phyloP scores from a whole-genome alignment of 1,140 invertebrate species.

The Probaryconus sp. region DNA sequence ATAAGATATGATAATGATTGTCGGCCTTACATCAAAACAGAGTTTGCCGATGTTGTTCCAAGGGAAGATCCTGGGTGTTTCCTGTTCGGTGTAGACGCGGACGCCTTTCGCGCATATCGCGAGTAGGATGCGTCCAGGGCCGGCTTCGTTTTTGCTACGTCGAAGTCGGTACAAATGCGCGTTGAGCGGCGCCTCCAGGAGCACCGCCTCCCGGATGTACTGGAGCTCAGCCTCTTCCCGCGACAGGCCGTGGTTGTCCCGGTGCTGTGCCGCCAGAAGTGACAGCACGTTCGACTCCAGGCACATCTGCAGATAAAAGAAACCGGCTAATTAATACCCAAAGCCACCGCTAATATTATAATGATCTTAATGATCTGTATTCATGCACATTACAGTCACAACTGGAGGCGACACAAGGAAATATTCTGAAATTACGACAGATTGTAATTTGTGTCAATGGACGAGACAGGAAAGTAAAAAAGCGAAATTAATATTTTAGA shows the following conservation, averaged over 20 bases:
- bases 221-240: slow-evolving; percentile 88
- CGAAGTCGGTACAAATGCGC: slow-evolving; percentile 93
- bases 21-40: slow-evolving; percentile 92
- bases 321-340: slow-evolving; percentile 1
- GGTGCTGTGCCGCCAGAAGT: slow-evolving; percentile 81
- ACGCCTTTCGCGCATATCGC: slow-evolving; percentile 92
- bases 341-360: slow-evolving; percentile 12
- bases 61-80: slow-evolving; percentile 86
- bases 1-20: neutral
- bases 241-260: slow-evolving; percentile 86
- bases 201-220: slow-evolving; percentile 93
- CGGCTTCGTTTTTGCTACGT: slow-evolving; percentile 87
- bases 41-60: slow-evolving; percentile 96
- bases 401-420: no score
- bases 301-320: slow-evolving; percentile 72
- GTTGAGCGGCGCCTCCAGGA: slow-evolving; percentile 91
- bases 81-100: slow-evolving; percentile 86
- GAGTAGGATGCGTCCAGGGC: slow-evolving; percentile 86
- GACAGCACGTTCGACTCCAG: slow-evolving; percentile 80
- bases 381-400: slow-evolving; percentile 7
- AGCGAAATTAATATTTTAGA: neutral
- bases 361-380: slow-evolving; percentile 16
- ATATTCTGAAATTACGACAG: neutral
- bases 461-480: neutral
- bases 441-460: slow-evolving; percentile 11